A percentile compares a stretch with the other conserved stretches of the same genome.
These are phyloP conservation scores for Scaptomyza tumidula DNA, from an alignment of 2,888 invertebrate species.

Conservation along the genomic window DNA sequence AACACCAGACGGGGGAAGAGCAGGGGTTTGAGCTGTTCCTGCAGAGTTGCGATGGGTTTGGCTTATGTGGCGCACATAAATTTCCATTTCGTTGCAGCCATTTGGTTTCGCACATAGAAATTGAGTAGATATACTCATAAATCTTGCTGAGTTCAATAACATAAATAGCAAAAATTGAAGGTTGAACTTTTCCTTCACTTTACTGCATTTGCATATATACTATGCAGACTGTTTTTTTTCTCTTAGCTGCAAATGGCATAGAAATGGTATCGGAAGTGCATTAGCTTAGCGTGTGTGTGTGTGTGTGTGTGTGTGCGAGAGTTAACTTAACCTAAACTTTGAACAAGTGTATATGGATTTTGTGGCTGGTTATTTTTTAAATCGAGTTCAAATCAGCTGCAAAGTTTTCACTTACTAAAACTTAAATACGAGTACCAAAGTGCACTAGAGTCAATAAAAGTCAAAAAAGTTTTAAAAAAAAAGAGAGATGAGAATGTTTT, in stretches of 20 bases:
- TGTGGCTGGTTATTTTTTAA: constrained; percentile 12
- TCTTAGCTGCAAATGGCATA: constrained; percentile 25
- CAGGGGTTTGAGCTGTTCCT: constrained; percentile 27
- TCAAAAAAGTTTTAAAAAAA: neutral
- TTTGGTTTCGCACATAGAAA: constrained; percentile 71
- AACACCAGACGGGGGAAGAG: constrained; percentile 7
- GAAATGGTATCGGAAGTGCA: constrained; percentile 58
- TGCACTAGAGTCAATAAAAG: constrained; percentile 7
- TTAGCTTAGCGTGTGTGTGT: constrained; percentile 41
- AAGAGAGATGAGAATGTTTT: neutral
- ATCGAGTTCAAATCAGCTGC: constrained; percentile 10
- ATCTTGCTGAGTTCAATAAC: constrained; percentile 75
- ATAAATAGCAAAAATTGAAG: constrained; percentile 72
- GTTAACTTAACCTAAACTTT: constrained; percentile 26
- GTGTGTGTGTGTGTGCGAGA: constrained; percentile 2
- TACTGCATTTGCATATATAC: constrained; percentile 55
- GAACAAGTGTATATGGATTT: constrained; percentile 20
- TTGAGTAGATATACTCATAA: constrained; percentile 78
- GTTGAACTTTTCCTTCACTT: constrained; percentile 54
- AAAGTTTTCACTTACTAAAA: constrained; percentile 14
- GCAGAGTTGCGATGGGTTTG: constrained; percentile 2
- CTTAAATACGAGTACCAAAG: constrained; percentile 3
- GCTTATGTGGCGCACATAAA: constrained; percentile 66
- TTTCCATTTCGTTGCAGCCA: constrained; percentile 78
- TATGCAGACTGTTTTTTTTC: constrained; percentile 36